Evolutionary conservation across 2,888 invertebrate genomes (phyloP), one percentile per base, ranked within the genome.

Genomic region (Sinopyrophorus schimmeli): DNA sequence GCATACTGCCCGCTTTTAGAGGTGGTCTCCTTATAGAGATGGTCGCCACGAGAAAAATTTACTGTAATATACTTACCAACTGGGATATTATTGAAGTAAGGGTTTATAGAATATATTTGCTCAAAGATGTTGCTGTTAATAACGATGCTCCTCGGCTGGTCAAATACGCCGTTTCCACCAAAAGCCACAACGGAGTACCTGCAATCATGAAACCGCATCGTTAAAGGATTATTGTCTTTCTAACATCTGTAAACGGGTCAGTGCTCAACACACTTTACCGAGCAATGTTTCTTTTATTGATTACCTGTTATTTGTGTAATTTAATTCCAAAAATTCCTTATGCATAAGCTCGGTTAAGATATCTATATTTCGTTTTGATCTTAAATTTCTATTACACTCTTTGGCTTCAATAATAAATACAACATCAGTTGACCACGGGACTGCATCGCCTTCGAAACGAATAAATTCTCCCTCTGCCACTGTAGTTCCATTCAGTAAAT

Each of bases 351-450:
- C 78, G 0, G 88, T 72, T 24, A 92, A 76, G 3, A 80, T 74
- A 62, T 86, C 86, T 37, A 91, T 80, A 60, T 84, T 89, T 62
- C 83, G 84, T 40, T 76, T 78, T 46, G 77, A 77, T 21, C 80
- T 77, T 1, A 90, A 70, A 58, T 86, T 82, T 54, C 77, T 77
- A 74, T 94, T 95, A 70, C 95, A 95, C 3, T 78, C 75, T 59
- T 88, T 87, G 1, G 92, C 91, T 66, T 96, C 94, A 1, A 95
- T 80, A 39, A 96, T 83, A 70, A 96, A 90, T 39, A 95, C 89
- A 0, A 94, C 78, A 72, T 96, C 96, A 2, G 87, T 86, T 3
- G 89, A 86, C 54, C 74, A 78, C 0, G 84, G 85, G 3, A 86
- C 76, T 11, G 72, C 67, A 7, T 71, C 64, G 20, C 78, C 79